Evolutionary conservation across 2,113 vertebrate genomes (phyloP).

Genomic region (Callopanchax toddi): DNA sequence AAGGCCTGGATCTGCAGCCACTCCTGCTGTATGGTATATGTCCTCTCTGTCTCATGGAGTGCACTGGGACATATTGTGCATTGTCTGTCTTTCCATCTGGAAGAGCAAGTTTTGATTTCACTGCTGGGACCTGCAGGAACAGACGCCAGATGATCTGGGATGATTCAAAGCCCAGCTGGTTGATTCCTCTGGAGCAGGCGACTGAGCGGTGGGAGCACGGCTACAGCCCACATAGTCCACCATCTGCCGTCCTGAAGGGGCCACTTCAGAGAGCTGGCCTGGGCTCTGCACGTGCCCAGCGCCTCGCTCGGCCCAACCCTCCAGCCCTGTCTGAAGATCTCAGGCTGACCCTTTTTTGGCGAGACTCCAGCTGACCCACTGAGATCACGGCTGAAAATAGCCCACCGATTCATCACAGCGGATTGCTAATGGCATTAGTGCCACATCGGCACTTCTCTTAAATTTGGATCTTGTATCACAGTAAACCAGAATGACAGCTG

Average conservation of each 20-base stretch:
- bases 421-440: conserved; percentile 57
- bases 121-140: conserved; percentile 56
- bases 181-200: conserved; percentile 54
- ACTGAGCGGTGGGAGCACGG: conserved; percentile 51
- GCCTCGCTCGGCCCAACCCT: conserved; percentile 41
- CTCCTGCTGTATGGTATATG: no score
- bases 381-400: conserved; percentile 73
- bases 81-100: conserved; percentile 73
- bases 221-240: conserved; percentile 52
- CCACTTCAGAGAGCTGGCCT: conserved; percentile 64
- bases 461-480: conserved; percentile 65
- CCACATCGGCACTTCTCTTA: conserved; percentile 59
- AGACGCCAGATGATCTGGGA: conserved; percentile 69
- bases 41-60: conserved; percentile 32
- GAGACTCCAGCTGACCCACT: conserved; percentile 51
- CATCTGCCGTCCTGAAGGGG: conserved; percentile 74
- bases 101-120: conserved; percentile 68
- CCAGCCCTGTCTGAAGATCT: conserved; percentile 65
- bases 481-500: conserved; percentile 51
- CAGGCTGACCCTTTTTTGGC: conserved; percentile 67
- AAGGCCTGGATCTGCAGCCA: background rate
- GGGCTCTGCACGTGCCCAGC: conserved; percentile 34
- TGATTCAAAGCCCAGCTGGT: conserved; percentile 64
- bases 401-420: conserved; percentile 70
- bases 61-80: conserved; percentile 63